These are phyloP conservation scores for Drosophila eugracilis DNA, from an alignment of 1,140 invertebrate genomes.

Conservation along the genomic window DNA sequence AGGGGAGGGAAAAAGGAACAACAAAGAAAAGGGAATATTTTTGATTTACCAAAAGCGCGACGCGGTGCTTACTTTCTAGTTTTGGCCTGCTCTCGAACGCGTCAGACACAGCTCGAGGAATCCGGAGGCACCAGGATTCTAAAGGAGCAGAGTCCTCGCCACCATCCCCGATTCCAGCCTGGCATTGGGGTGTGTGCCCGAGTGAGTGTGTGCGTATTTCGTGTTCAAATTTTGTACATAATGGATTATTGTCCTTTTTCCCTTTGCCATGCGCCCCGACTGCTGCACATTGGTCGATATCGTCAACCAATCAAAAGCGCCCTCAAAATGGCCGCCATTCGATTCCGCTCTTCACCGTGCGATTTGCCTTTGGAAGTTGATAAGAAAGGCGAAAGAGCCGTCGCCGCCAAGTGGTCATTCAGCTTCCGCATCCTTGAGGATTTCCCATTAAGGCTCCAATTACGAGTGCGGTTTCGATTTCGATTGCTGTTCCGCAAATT, in stretches of 20 bases:
- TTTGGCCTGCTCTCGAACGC: conserved; percentile 50
- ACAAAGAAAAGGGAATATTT: conserved; percentile 45
- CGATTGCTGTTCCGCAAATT: conserved; percentile 5
- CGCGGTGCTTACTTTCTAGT: conserved; percentile 57
- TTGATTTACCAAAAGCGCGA: conserved; percentile 57
- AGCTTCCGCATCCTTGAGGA: conserved; percentile 22
- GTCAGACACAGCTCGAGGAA: conserved; percentile 68
- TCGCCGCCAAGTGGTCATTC: conserved; percentile 32
- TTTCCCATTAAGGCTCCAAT: conserved; percentile 17
- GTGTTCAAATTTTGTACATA: conserved; percentile 83
- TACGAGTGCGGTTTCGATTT: conserved; percentile 9
- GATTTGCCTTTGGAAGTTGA: conserved; percentile 46
- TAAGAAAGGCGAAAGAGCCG: conserved; percentile 26
- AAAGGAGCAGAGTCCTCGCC: conserved; percentile 13
- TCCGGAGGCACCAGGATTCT: conserved; percentile 9
- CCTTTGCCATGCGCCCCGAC: conserved; percentile 52
- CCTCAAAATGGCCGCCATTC: conserved; percentile 84
- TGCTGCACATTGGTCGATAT: conserved; percentile 84
- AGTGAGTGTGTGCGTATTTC: conserved; percentile 62
- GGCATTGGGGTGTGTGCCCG: conserved; percentile 18
- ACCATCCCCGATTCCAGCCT: conserved; percentile 19
- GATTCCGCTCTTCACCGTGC: conserved; percentile 56
- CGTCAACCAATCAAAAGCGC: conserved; percentile 84
- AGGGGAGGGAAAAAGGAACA: conserved; percentile 20
- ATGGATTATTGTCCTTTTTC: conserved; percentile 83